Percentiles rank a stretch among this genome's conserved stretches.
Conservation (phyloP, 2,888 invertebrate genomes). For the Calliphora vomitoria region DNA sequence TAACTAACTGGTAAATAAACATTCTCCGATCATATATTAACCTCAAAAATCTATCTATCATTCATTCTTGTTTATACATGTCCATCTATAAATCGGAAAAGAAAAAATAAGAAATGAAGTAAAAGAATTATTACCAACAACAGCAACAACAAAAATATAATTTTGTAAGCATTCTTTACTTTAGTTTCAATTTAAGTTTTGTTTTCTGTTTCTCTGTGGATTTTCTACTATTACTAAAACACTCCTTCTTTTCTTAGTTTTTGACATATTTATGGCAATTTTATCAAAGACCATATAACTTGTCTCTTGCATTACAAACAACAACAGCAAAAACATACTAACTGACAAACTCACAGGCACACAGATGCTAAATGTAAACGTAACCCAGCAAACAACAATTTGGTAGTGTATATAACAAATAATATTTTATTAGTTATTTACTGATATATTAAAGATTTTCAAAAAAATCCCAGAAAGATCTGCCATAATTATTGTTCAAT, state of each 20-base stretch:
- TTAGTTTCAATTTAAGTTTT: constrained; percentile 7
- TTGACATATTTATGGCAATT: constrained; percentile 75
- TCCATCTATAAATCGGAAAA: constrained; percentile 19
- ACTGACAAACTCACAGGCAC: constrained; percentile 23
- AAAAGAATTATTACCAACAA: constrained; percentile 35
- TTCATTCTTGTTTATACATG: constrained; percentile 27
- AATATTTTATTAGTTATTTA: too few relatives aligned
- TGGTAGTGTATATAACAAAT: too few relatives aligned
- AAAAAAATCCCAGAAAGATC: too few relatives aligned
- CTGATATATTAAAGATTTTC: too few relatives aligned
- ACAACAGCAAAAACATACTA: constrained; percentile 23
- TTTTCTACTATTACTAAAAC: constrained; percentile 43
- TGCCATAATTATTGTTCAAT: too few relatives aligned
- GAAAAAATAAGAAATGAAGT: not conserved
- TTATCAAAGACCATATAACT: constrained; percentile 72
- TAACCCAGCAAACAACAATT: not conserved
- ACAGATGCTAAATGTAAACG: constrained; percentile 27
- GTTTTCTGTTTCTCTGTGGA: not conserved
- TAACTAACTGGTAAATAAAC: not conserved
- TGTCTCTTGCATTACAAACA: constrained; percentile 57
- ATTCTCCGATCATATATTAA: constrained; percentile 26
- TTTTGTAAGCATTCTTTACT: constrained; percentile 26
- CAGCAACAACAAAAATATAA: constrained; percentile 21
- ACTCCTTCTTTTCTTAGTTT: constrained; percentile 64
- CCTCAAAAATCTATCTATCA: constrained; percentile 37